Evolutionary conservation across 2,797 vertebrate species (phyloP).

Genomic region (Labroides dimidiatus): DNA sequence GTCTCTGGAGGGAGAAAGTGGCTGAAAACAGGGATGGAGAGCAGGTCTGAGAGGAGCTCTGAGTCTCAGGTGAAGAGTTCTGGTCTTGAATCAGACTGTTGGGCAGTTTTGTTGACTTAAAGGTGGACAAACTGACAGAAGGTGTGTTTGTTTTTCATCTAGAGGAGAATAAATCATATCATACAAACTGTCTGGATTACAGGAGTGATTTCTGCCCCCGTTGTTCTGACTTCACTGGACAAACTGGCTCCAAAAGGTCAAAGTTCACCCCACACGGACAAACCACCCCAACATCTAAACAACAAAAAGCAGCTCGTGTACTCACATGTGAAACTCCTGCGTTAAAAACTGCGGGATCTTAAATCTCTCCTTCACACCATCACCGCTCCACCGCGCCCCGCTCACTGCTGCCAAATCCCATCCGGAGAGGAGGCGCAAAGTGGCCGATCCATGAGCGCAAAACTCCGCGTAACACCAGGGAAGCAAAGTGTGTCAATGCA

Average conservation of each 20-base stretch:
- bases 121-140: neutral
- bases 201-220: neutral
- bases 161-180: neutral
- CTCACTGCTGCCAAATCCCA: slow-evolving; percentile 38
- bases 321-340: slow-evolving; percentile 73
- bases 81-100: neutral
- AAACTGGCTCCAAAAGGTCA: slow-evolving; percentile 31
- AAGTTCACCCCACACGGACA: slow-evolving; percentile 17
- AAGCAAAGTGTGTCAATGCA: neutral
- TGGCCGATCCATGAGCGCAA: slow-evolving; percentile 39
- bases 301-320: neutral
- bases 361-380: slow-evolving; percentile 22
- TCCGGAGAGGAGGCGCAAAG: slow-evolving; percentile 40
- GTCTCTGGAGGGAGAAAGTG: slow-evolving; percentile 39
- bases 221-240: slow-evolving; percentile 8
- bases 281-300: too few species aligned
- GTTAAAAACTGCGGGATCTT: slow-evolving; percentile 41
- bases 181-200: neutral
- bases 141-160: neutral
- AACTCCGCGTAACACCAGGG: slow-evolving; percentile 17
- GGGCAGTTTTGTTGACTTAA: neutral
- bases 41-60: neutral
- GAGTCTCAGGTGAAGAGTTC: too few species aligned
- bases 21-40: slow-evolving; percentile 25
- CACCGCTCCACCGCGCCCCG: slow-evolving; percentile 37